Conservation (phyloP, 2,888 invertebrate species). For the Gibbula magus region DNA sequence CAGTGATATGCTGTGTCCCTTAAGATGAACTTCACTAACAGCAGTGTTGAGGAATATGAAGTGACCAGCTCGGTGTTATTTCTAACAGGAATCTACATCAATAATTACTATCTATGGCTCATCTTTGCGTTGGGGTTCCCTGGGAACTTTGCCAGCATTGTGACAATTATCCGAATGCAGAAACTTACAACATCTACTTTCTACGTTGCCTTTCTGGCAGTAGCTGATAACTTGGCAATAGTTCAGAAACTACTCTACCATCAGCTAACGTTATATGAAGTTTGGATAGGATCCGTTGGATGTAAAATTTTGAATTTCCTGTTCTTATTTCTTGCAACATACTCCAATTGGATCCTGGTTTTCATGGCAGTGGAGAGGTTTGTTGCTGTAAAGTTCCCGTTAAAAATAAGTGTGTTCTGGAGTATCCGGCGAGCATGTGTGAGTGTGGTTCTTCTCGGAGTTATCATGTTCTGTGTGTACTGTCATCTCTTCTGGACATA, state of each 20-base stretch:
- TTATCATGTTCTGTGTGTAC: conserved; percentile 19
- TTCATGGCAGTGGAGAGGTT: conserved; percentile 26
- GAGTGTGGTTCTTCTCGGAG: neutral
- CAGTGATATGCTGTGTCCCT: too few relatives aligned
- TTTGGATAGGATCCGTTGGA: conserved; percentile 3
- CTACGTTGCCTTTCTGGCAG: conserved; percentile 25
- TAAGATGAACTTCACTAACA: too few relatives aligned
- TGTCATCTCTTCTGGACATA: conserved; percentile 25
- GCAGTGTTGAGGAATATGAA: neutral
- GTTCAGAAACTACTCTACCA: conserved; percentile 14
- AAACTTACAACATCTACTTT: conserved; percentile 19
- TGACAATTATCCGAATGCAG: conserved; percentile 27
- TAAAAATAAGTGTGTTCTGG: conserved; percentile 2
- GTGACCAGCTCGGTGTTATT: neutral
- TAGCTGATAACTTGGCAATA: conserved; percentile 25
- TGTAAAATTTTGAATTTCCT: conserved; percentile 23
- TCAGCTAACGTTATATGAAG: conserved; percentile 1
- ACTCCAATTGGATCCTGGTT: conserved; percentile 27
- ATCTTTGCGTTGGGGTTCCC: conserved; percentile 29
- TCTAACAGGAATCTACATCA: neutral
- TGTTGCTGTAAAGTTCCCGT: conserved; percentile 25
- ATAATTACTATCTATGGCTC: conserved; percentile 27
- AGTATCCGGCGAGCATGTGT: conserved; percentile 18
- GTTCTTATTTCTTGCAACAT: neutral
- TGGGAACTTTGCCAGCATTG: conserved; percentile 25